Conservation (phyloP, 2,113 vertebrate genomes). For the Triplophysa rosa region DNA sequence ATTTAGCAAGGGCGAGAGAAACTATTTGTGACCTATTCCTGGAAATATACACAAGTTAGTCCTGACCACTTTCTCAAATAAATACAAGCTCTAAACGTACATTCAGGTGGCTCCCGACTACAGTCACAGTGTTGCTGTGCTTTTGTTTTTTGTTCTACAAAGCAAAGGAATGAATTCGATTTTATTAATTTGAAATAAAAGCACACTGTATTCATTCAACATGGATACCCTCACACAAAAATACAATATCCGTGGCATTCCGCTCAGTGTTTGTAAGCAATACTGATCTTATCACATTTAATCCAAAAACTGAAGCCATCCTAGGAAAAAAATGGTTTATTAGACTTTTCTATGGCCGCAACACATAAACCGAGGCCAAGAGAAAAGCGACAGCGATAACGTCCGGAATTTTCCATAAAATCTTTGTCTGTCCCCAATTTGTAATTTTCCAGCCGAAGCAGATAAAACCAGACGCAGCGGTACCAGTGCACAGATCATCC, state of each 20-base stretch:
- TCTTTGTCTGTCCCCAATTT: slow-evolving; percentile 44
- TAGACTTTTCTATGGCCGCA: slow-evolving; percentile 1
- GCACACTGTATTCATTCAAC: background rate
- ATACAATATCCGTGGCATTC: background rate
- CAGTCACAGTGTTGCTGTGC: no score
- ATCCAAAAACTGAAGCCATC: slow-evolving; percentile 14
- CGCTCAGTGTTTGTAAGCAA: background rate
- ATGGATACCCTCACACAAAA: background rate
- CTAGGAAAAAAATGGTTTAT: slow-evolving; percentile 16
- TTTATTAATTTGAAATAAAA: background rate
- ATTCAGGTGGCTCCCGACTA: no score
- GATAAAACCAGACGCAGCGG: slow-evolving; percentile 21
- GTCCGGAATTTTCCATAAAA: slow-evolving; percentile 25
- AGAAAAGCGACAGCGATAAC: slow-evolving; percentile 15
- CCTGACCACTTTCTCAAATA: background rate
- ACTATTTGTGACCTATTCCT: background rate
- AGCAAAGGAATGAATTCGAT: no score
- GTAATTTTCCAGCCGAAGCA: slow-evolving; percentile 28
- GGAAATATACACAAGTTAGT: background rate
- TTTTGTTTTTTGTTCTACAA: no score
- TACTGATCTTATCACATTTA: slow-evolving; percentile 25
- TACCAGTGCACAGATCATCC: slow-evolving; percentile 28
- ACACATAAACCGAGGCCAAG: background rate
- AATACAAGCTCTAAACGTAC: background rate
- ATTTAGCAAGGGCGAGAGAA: background rate